A percentile compares a stretch with the other conserved stretches of the same genome.
Evolutionary conservation across 2,113 vertebrate species (phyloP).

Genomic region (Trachemys scripta): DNA sequence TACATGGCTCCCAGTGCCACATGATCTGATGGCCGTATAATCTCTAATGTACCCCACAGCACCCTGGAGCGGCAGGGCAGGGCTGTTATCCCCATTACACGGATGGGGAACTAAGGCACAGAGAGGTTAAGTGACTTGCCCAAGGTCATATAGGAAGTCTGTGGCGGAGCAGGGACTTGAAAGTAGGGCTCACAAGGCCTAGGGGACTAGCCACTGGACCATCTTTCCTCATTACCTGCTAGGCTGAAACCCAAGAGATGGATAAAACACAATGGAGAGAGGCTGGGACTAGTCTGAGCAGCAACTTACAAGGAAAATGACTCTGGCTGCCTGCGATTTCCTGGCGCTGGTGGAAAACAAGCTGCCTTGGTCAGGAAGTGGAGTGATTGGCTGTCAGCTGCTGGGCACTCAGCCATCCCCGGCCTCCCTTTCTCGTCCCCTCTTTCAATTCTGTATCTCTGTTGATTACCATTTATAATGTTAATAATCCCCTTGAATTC

Average conservation of each 20-base stretch:
- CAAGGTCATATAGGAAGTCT: background rate
- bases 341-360: conserved; percentile 24
- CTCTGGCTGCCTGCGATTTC: background rate
- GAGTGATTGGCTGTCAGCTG: background rate
- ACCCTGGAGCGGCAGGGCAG: background rate
- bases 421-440: background rate
- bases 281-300: rapidly evolving
- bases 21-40: background rate
- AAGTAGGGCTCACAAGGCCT: background rate
- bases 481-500: conserved; percentile 53
- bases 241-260: rapidly evolving
- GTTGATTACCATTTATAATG: conserved; percentile 29
- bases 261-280: rapidly evolving
- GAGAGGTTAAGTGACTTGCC: background rate
- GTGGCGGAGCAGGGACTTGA: rapidly evolving
- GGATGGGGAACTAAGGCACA: background rate
- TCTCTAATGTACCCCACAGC: background rate
- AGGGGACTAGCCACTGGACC: rapidly evolving
- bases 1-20: background rate
- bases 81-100: too few species aligned
- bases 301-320: background rate
- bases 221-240: rapidly evolving
- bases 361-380: background rate
- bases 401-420: rapidly evolving
- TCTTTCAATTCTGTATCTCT: background rate